Evolutionary conservation across 2,888 invertebrate genomes (phyloP).

Genomic region (Tinea semifulvella): DNA sequence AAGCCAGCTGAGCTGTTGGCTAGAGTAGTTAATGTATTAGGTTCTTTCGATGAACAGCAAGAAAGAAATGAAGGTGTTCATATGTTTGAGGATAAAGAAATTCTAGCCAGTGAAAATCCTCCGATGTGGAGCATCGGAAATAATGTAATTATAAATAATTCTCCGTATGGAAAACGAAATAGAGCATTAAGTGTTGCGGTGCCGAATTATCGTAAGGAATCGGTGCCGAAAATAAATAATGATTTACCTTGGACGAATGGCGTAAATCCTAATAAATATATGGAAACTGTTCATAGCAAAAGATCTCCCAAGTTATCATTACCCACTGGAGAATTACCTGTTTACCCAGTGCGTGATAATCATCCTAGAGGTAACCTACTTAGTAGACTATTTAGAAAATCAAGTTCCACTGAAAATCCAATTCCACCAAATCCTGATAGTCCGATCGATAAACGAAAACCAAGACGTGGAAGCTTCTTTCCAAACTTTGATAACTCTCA

Average conservation of each 20-base stretch:
- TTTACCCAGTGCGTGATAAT: constrained; percentile 20
- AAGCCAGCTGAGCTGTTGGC: constrained; percentile 80
- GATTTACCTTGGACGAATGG: constrained; percentile 77
- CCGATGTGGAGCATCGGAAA: constrained; percentile 66
- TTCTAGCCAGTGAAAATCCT: constrained; percentile 73
- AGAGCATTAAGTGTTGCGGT: constrained; percentile 72
- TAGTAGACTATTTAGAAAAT: constrained; percentile 37
- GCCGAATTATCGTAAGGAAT: constrained; percentile 52
- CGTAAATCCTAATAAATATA: constrained; percentile 66
- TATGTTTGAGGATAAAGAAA: constrained; percentile 78
- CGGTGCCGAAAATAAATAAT: constrained; percentile 45
- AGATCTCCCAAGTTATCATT: constrained; percentile 52
- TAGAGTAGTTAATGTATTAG: constrained; percentile 80
- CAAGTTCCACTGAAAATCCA: constrained; percentile 41
- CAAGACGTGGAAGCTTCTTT: constrained; percentile 44
- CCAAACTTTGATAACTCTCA: constrained; percentile 37
- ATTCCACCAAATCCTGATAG: constrained; percentile 25
- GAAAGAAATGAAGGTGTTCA: constrained; percentile 61
- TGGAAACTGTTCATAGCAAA: constrained; percentile 51
- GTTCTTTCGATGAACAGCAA: constrained; percentile 63
- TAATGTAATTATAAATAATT: constrained; percentile 36
- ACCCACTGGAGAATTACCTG: constrained; percentile 25
- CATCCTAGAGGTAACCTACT: constrained; percentile 37
- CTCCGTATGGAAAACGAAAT: constrained; percentile 48
- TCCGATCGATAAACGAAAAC: constrained; percentile 27